These are phyloP conservation scores for Diprion similis DNA, from an alignment of 1,140 invertebrate species.

Conservation along the genomic window DNA sequence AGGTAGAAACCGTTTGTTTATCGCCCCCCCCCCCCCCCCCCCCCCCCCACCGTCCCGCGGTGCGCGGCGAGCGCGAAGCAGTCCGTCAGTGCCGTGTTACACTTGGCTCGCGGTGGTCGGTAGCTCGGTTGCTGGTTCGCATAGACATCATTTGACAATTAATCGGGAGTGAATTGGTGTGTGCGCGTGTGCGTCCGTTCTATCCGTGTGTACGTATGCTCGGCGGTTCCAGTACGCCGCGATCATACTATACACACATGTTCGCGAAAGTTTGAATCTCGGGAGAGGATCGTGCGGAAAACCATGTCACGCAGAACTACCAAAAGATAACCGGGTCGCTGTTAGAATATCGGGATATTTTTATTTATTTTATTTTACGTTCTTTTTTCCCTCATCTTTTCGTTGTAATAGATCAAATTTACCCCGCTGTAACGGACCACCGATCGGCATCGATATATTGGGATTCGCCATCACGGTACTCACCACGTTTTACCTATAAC, in stretches of 20 bases:
- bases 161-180: slow-evolving; percentile 24
- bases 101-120: slow-evolving; percentile 43
- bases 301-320: neutral
- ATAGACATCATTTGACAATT: slow-evolving; percentile 16
- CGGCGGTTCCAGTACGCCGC: neutral
- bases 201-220: neutral
- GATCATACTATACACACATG: neutral
- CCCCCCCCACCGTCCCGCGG: slow-evolving; percentile 50
- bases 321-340: neutral
- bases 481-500: no score
- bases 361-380: no score
- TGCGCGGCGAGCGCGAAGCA: slow-evolving; percentile 27
- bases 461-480: no score
- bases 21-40: slow-evolving; percentile 53
- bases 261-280: slow-evolving; percentile 8
- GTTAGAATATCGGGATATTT: no score
- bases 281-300: slow-evolving; percentile 23
- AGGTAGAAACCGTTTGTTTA: slow-evolving; percentile 52
- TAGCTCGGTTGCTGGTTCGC: slow-evolving; percentile 20
- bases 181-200: slow-evolving; percentile 9
- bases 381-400: no score
- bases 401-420: no score
- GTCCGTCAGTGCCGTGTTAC: slow-evolving; percentile 53
- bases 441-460: no score
- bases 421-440: no score